Evolutionary conservation across 2,113 vertebrate species (phyloP).

Genomic region (Pollimyrus isidori): DNA sequence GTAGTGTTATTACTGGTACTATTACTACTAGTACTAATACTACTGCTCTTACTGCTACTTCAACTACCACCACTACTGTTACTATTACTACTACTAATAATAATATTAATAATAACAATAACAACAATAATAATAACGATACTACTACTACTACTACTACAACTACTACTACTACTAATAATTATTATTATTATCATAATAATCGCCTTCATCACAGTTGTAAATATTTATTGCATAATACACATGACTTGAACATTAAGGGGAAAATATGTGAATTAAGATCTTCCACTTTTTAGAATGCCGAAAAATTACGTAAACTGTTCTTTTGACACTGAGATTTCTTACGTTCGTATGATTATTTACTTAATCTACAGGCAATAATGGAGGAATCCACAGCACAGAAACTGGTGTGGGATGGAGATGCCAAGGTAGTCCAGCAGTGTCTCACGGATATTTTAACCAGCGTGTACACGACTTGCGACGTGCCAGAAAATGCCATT

Average conservation of each 20-base stretch:
- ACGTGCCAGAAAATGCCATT: slow-evolving; percentile 72
- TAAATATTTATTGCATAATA: background rate
- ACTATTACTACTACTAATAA: background rate
- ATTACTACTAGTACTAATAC: background rate
- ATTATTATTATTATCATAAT: background rate
- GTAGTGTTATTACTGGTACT: background rate
- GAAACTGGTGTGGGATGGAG: slow-evolving; percentile 66
- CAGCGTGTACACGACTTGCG: slow-evolving; percentile 74
- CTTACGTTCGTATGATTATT: background rate
- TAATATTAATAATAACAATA: no score
- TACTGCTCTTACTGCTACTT: background rate
- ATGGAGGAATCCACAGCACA: slow-evolving; percentile 67
- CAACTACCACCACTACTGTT: background rate
- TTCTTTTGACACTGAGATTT: slow-evolving; percentile 6
- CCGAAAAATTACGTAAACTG: background rate
- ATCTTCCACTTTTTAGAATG: background rate
- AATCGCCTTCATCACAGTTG: background rate
- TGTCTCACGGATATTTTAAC: slow-evolving; percentile 76
- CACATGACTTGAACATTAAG: background rate
- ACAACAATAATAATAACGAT: background rate
- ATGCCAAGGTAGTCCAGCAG: slow-evolving; percentile 70
- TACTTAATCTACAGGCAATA: slow-evolving; percentile 29
- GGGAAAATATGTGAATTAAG: background rate
- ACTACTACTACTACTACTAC: no score
- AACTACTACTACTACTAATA: no score